Evolutionary conservation across 2,888 invertebrate genomes (phyloP).

Genomic region (Pheosia tremula): DNA sequence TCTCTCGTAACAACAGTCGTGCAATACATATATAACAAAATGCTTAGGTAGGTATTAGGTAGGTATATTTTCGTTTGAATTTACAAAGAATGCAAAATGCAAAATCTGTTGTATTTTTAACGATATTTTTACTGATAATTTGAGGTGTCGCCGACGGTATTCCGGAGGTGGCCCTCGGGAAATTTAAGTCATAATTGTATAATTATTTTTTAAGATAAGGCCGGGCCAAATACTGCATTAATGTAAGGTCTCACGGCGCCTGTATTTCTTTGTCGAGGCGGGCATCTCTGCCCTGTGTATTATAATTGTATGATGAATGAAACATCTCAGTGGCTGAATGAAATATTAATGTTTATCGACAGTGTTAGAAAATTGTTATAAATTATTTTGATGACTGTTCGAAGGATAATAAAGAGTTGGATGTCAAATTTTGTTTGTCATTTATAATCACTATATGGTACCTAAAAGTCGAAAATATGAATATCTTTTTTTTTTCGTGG

Average conservation of each 20-base stretch:
- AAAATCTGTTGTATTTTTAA: constrained; percentile 82
- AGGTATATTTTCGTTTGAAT: constrained; percentile 81
- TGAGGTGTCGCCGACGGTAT: constrained; percentile 54
- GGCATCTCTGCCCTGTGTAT: constrained; percentile 69
- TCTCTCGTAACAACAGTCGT: constrained; percentile 77
- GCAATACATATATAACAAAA: constrained; percentile 80
- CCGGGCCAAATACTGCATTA: constrained; percentile 85
- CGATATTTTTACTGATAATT: constrained; percentile 77
- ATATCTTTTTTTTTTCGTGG: too few species aligned
- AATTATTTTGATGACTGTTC: constrained; percentile 86
- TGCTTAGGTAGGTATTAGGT: constrained; percentile 82
- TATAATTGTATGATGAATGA: constrained; percentile 65
- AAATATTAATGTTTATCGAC: constrained; percentile 82
- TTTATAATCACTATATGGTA: constrained; percentile 37
- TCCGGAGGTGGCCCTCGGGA: constrained; percentile 54
- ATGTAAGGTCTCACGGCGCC: constrained; percentile 73
- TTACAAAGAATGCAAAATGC: constrained; percentile 79
- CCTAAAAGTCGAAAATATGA: too few species aligned
- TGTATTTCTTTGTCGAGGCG: constrained; percentile 69
- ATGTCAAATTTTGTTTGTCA: constrained; percentile 73
- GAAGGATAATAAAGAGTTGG: constrained; percentile 86
- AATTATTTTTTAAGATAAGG: constrained; percentile 81
- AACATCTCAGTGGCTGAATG: constrained; percentile 83
- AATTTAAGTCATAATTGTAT: constrained; percentile 80
- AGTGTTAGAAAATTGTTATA: constrained; percentile 86